Conservation (phyloP, 2,113 vertebrate species). For the Oxyura jamaicensis region DNA sequence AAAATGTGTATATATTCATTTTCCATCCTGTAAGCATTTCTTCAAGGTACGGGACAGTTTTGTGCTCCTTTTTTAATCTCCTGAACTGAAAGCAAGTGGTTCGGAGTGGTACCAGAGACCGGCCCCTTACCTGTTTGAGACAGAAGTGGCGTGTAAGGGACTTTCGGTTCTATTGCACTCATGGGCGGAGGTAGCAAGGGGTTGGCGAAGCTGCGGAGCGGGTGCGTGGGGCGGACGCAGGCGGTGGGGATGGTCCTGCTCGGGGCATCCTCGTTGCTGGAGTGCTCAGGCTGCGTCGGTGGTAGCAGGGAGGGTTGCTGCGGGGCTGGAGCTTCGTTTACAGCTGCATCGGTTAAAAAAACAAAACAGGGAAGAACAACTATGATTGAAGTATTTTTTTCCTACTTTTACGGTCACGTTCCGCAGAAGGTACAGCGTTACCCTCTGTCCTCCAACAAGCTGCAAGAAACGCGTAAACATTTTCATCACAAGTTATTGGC, state of each 20-base stretch:
- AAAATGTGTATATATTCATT: background rate
- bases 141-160: conserved; percentile 86
- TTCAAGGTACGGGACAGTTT: background rate
- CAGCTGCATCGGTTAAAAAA: conserved; percentile 57
- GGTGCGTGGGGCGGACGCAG: conserved; percentile 90
- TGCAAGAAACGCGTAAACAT: background rate
- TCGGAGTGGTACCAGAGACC: accelerated
- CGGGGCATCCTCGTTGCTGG: conserved; percentile 76
- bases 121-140: conserved; percentile 78
- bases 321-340: conserved; percentile 69
- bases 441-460: background rate
- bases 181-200: conserved; percentile 91
- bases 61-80: accelerated
- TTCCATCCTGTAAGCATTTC: background rate
- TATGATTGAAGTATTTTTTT: background rate
- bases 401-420: background rate
- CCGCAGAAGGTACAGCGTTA: background rate
- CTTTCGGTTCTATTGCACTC: conserved; percentile 91
- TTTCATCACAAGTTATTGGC: background rate
- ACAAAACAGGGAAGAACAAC: background rate
- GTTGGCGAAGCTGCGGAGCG: conserved; percentile 92
- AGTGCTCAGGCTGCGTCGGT: conserved; percentile 77
- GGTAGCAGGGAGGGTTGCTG: conserved; percentile 80
- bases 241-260: conserved; percentile 91
- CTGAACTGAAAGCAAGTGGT: accelerated